Percentiles rank a stretch among this genome's conserved stretches.
Conservation (phyloP, 2,797 vertebrate genomes). For the Sebastes wilsoni region DNA sequence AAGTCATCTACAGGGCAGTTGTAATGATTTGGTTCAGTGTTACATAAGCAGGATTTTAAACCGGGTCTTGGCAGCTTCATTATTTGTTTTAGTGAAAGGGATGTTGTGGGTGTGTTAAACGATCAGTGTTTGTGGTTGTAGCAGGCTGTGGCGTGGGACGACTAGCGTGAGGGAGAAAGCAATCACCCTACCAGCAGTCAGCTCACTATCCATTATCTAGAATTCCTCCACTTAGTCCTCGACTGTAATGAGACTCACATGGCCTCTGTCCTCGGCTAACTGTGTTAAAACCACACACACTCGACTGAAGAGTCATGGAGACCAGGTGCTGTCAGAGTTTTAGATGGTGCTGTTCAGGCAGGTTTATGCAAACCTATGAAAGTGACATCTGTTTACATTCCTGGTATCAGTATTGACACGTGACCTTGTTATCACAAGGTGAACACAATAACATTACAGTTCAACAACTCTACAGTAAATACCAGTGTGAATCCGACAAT, state of each 20-base stretch:
- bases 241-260: slow-evolving; percentile 80
- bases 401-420: background rate
- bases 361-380: background rate
- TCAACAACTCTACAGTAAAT: background rate
- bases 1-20: background rate
- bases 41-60: background rate
- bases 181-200: slow-evolving; percentile 35
- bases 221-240: slow-evolving; percentile 69
- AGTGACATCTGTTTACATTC: background rate
- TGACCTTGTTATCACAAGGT: background rate
- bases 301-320: background rate
- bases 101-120: slow-evolving; percentile 20
- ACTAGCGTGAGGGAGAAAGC: background rate
- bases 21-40: background rate
- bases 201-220: slow-evolving; percentile 63
- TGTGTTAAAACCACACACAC: slow-evolving; percentile 58
- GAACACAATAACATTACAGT: background rate
- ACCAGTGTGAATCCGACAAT: background rate
- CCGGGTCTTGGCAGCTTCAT: background rate
- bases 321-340: background rate
- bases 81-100: slow-evolving; percentile 24
- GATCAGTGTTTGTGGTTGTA: slow-evolving; percentile 23
- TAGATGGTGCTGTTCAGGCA: background rate
- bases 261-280: slow-evolving; percentile 66
- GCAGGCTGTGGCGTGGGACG: background rate